Conservation (phyloP, 2,113 vertebrate species). For the Eulemur rufifrons region DNA sequence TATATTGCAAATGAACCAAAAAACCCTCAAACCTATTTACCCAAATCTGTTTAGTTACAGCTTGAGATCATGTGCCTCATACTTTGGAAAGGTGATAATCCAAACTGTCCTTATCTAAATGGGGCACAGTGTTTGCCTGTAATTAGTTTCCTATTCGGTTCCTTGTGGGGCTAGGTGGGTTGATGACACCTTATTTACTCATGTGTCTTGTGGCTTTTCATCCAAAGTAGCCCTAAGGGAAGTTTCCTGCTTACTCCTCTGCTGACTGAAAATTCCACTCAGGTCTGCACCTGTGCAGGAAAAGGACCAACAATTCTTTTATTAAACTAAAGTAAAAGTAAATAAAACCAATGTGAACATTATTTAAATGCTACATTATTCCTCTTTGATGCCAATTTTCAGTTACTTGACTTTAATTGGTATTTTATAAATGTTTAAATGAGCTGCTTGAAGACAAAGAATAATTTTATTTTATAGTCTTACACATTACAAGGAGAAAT, state of each 20-base stretch:
- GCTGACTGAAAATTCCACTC: neutral
- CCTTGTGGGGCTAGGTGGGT: too few species aligned
- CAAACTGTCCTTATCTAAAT: neutral
- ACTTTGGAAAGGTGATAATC: neutral
- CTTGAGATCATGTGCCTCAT: neutral
- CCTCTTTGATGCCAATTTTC: neutral
- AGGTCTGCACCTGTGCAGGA: neutral
- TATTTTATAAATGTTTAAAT: conserved; percentile 17
- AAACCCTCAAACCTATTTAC: neutral
- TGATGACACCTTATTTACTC: neutral
- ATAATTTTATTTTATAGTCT: neutral
- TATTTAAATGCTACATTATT: neutral
- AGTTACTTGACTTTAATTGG: neutral
- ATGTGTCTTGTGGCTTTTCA: neutral
- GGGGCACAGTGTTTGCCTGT: neutral
- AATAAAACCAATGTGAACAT: neutral
- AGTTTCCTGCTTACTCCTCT: neutral
- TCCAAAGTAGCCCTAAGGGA: neutral
- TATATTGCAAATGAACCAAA: neutral
- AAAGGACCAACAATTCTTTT: neutral
- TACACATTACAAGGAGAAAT: neutral
- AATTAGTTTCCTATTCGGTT: conserved; percentile 10
- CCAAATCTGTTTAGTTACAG: neutral
- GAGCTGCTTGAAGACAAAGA: neutral
- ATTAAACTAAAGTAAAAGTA: neutral